Conservation (phyloP, 1,140 invertebrate genomes). For the Hetaerina americana region DNA sequence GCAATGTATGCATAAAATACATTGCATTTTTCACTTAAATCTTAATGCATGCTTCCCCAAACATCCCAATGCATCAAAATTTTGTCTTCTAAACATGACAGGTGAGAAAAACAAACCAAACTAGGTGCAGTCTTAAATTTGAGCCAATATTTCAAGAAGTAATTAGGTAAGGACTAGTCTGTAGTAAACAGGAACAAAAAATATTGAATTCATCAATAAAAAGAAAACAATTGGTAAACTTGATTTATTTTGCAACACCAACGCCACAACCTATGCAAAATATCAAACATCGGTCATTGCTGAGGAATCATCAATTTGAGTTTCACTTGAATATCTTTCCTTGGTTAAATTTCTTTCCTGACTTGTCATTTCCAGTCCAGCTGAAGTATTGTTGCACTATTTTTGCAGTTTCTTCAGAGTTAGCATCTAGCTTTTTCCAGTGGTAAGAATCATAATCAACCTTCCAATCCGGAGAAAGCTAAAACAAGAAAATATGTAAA, state of each 20-base stretch:
- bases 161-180: too few species aligned
- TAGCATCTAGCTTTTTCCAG: slow-evolving; percentile 90
- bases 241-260: not conserved
- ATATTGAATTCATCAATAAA: too few species aligned
- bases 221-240: not conserved
- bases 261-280: not conserved
- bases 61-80: too few species aligned
- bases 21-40: too few species aligned
- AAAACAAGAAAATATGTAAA: slow-evolving; percentile 20
- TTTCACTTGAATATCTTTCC: slow-evolving; percentile 99
- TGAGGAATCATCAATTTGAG: not conserved
- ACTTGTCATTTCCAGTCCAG: slow-evolving; percentile 78
- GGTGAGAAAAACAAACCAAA: too few species aligned
- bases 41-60: too few species aligned
- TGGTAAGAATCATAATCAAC: slow-evolving; percentile 94
- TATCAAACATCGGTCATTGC: not conserved
- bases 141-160: too few species aligned
- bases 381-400: slow-evolving; percentile 85
- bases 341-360: slow-evolving; percentile 89
- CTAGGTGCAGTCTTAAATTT: too few species aligned
- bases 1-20: too few species aligned
- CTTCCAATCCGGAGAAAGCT: slow-evolving; percentile 84
- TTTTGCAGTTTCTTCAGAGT: slow-evolving; percentile 70
- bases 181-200: too few species aligned
- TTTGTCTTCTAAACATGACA: too few species aligned